Base-by-base conservation (phyloP, 2,113 vertebrate species). In the Benitochromis conjunctus region DNA sequence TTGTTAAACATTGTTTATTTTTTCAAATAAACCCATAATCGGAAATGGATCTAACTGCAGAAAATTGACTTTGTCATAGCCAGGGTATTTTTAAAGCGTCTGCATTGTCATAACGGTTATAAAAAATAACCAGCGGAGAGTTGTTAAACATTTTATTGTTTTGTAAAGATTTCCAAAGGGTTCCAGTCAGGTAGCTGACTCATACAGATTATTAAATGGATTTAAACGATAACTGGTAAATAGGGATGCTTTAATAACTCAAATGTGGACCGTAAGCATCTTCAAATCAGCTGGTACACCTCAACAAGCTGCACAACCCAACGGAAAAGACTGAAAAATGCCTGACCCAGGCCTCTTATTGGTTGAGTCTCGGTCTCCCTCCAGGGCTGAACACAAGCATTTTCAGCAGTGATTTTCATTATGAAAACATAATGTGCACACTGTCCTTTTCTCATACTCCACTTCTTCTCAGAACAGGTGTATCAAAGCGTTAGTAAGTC, bases 401-500 rank as follows among this genome's bases (percentile, higher is more conserved):
- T 74, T 19, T 48, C 43, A 74, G 26, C 69, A 51, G 21, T 51
- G 46, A 48, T 51, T 66, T 38, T 66, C 54, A 43, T 57, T 43
- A 26, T 9, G 36, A 69, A 56, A 38, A 71, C 38, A 38, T 79
- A 51, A 64, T 36, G 41, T 64, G 13, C 16, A 24, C 58, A 26
- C 16, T 31, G 4, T 46, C 12, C 12, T 46, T 55, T 26, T 78
- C 56, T 80, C 31, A 26, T 21, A 6, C 69, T 74, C 29, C 1
- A 1, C 34, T 69, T 41, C 26, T 60, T 69, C 90, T 78, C 10
- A 74, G 71, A 91, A 88, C 93, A 76, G 60, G 88, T 36, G 66
- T 82, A 34, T 91, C 74, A 48, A 62, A 54, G 76, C 36, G 69
- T 89, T 84, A 95, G 90, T 95, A 92, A 93, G 83, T 86, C 24